Conservation (phyloP, 2,888 invertebrate species). For the Sphaerophoria rueppellii region DNA sequence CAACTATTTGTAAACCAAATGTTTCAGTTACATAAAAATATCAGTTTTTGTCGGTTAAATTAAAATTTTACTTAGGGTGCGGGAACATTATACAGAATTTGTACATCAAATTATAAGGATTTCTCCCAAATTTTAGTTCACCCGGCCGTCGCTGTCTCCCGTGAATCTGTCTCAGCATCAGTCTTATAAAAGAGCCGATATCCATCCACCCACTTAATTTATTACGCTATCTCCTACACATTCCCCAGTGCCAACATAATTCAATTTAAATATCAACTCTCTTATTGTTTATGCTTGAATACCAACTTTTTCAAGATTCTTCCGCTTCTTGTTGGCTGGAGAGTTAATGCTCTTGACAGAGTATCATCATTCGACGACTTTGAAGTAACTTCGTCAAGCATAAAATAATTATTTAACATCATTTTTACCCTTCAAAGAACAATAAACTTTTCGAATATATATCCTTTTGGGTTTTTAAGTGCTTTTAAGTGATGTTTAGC, state of each 20-base stretch:
- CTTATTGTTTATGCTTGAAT: conserved; percentile 23
- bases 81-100: background rate
- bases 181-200: background rate
- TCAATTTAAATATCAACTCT: conserved; percentile 14
- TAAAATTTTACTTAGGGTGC: background rate
- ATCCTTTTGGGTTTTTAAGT: conserved; percentile 15
- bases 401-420: conserved; percentile 15
- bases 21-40: background rate
- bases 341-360: background rate
- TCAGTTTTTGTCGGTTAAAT: background rate
- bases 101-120: conserved; percentile 7
- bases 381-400: conserved; percentile 4
- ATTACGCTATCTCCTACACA: conserved; percentile 13
- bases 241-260: conserved; percentile 29
- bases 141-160: background rate
- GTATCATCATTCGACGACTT: background rate
- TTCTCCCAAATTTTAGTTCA: background rate
- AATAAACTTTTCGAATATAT: background rate
- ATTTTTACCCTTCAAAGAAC: conserved; percentile 14
- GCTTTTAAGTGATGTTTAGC: background rate
- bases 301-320: background rate
- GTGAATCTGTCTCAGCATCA: background rate
- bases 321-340: background rate
- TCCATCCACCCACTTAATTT: conserved; percentile 14
- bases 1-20: background rate